phyloP scores from a whole-genome alignment of 2,113 vertebrate genomes.

The Piaya cayana region DNA sequence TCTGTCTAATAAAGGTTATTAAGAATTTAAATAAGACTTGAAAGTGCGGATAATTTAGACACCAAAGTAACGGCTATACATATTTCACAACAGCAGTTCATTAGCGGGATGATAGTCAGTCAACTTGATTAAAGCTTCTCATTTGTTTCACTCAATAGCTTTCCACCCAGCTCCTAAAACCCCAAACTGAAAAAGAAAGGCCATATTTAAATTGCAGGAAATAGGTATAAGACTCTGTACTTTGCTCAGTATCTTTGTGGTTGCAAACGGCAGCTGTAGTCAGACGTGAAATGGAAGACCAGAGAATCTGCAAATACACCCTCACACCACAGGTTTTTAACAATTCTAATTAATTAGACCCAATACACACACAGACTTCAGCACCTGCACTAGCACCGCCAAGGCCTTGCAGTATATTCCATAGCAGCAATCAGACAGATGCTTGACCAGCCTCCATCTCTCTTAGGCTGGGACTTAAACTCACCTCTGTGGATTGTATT shows the following conservation, averaged over 20 bases:
- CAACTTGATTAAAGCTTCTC: constrained; percentile 24
- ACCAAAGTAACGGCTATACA: constrained; percentile 47
- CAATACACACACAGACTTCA: background rate
- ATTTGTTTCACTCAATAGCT: background rate
- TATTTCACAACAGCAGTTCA: constrained; percentile 42
- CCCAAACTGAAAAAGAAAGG: background rate
- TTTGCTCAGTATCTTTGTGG: background rate
- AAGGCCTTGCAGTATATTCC: background rate
- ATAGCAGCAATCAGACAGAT: background rate
- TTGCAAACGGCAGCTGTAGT: background rate
- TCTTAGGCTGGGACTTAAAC: background rate
- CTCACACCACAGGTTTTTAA: background rate
- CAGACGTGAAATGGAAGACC: background rate
- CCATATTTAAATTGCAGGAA: background rate
- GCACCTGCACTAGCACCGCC: background rate
- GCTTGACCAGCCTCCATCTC: background rate
- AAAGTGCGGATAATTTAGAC: constrained; percentile 56
- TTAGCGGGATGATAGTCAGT: background rate
- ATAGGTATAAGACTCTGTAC: background rate
- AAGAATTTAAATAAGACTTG: constrained; percentile 71
- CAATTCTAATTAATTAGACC: background rate
- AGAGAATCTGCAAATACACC: background rate
- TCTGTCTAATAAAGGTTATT: constrained; percentile 59
- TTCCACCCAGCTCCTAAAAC: background rate
- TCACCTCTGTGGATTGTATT: background rate